Base-by-base conservation (phyloP, 2,888 invertebrate genomes). In the Aporophyla lueneburgensis region DNA sequence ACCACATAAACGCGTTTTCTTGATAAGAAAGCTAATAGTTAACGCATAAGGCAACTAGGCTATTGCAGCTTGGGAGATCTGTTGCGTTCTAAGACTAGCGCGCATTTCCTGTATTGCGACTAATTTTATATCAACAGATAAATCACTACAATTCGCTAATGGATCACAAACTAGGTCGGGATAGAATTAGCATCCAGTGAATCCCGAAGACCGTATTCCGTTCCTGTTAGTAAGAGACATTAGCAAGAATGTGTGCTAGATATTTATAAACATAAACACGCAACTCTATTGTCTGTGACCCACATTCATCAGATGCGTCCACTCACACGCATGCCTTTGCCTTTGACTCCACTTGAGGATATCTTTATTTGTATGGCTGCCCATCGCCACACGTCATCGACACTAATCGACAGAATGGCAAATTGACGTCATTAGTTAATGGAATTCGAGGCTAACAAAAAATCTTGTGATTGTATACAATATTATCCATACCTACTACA, bases 261-360 rank as follows among this genome's bases (percentile, higher is more conserved):
- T 89, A 89, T 89, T 89, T 89, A 88, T 88, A 88, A 87, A 91
- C 88, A 90, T 88, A 88, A 86, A 91, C 88, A 90, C 88, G 89
- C 88, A 89, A 87, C 83, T 88, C 92, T 89, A 92, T 93, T 93
- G 93, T 93, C 89, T 90, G 83, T 85, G 92, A 91, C 91, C 92
- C 85, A 92, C 87, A 90, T 92, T 86, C 81, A 89, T 81, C 72
- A 87, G 67, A 85, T 81, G 80, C 75, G 77, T 81, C 74, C 76
- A 78, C 85, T 81, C 73, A 85, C 83, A 86, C 86, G 86, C 79
- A 87, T 84, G 79, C 76, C 79, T 84, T 82, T 80, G 78, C 79
- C 78, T 83, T 84, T 80, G 80, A 78, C 77, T 82, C 83, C 81
- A 83, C 77, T 83, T 81, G 84, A 83, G 74, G 83, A 85, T 87